phyloP scores from a whole-genome alignment of 2,888 invertebrate species.

The Hypselothyrea guttata region DNA sequence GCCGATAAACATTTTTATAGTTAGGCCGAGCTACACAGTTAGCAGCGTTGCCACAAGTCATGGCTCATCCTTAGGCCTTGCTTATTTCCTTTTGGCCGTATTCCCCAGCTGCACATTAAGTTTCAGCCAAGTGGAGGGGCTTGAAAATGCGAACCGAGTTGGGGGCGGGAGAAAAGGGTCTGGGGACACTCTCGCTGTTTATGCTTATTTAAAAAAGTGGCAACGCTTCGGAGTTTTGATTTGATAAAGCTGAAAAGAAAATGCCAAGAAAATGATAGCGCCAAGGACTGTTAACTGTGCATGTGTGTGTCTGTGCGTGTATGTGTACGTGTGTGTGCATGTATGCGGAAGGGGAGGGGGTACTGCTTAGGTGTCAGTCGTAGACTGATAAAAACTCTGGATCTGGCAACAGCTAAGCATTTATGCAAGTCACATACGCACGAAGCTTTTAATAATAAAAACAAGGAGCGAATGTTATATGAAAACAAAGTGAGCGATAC shows the following conservation, averaged over 20 bases:
- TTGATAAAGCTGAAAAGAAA: constrained; percentile 68
- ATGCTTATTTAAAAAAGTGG: constrained; percentile 77
- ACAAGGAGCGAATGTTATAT: constrained; percentile 66
- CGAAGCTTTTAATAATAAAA: constrained; percentile 76
- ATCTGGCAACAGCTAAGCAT: constrained; percentile 30
- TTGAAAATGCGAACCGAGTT: neutral
- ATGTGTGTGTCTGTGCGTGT: neutral
- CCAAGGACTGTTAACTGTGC: constrained; percentile 12
- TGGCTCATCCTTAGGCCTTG: constrained; percentile 58
- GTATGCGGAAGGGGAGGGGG: neutral
- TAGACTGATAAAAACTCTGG: constrained; percentile 58
- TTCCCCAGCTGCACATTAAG: constrained; percentile 74
- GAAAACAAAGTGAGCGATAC: constrained; percentile 58
- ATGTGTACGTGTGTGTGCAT: constrained; percentile 1
- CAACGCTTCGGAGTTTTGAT: constrained; percentile 69
- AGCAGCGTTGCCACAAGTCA: constrained; percentile 66
- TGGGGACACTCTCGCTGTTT: constrained; percentile 47
- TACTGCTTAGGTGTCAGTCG: constrained; percentile 44
- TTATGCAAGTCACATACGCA: constrained; percentile 76
- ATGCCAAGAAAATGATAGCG: constrained; percentile 48
- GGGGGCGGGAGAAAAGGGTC: neutral
- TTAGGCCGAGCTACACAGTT: constrained; percentile 40
- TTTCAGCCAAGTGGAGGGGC: constrained; percentile 7
- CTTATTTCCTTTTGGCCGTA: constrained; percentile 27
- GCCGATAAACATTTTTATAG: constrained; percentile 75